Conservation (phyloP, 2,113 vertebrate species). For the Promerops cafer region DNA sequence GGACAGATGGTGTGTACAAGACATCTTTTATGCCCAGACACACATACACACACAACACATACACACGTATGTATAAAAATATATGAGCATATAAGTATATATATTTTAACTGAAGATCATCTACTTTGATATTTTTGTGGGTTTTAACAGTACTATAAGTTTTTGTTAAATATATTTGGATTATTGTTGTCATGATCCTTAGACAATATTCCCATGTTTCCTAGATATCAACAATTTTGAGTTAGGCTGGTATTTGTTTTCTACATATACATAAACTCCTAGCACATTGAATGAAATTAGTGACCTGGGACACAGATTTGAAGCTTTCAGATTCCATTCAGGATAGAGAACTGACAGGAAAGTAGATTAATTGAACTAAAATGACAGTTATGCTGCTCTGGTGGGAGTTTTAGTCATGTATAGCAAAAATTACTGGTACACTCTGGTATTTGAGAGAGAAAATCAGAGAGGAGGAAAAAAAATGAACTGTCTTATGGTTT, state of each 20-base stretch:
- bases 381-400: not conserved
- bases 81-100: not conserved
- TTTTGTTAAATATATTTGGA: not conserved
- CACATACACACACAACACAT: not conserved
- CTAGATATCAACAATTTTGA: not conserved
- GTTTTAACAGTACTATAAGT: not conserved
- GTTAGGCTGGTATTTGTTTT: not conserved
- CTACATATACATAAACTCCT: not conserved
- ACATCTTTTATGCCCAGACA: not conserved
- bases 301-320: not conserved
- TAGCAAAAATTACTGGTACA: not conserved
- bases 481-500: not conserved
- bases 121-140: not conserved
- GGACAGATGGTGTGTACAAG: not conserved
- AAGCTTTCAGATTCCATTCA: not conserved
- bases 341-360: not conserved
- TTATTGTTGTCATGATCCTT: not conserved
- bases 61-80: not conserved
- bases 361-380: not conserved
- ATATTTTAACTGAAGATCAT: not conserved
- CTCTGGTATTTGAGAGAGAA: not conserved
- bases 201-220: not conserved
- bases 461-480: not conserved
- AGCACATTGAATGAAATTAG: not conserved
- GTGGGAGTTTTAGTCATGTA: not conserved